Percentiles rank a stretch among this genome's conserved stretches.
Evolutionary conservation across 2,797 vertebrate species (phyloP).

Genomic region (Hyperoplus lanceolatus): DNA sequence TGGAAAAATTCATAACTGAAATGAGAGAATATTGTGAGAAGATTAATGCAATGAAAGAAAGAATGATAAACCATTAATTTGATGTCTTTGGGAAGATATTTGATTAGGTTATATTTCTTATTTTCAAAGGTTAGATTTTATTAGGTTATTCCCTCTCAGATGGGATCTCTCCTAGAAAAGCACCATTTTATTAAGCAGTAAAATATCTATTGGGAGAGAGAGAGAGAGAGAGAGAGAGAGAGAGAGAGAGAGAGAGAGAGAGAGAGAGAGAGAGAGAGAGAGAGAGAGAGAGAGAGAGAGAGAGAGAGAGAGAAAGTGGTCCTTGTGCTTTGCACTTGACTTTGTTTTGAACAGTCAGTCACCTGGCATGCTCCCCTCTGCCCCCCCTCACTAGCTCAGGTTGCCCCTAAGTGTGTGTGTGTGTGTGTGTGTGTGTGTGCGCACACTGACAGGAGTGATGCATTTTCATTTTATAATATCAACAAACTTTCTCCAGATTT

Average conservation of each 20-base stretch:
- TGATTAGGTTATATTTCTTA: slow-evolving; percentile 56
- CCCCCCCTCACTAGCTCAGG: slow-evolving; percentile 42
- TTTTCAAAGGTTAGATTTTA: slow-evolving; percentile 69
- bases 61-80: slow-evolving; percentile 57
- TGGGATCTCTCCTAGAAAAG: slow-evolving; percentile 51
- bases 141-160: slow-evolving; percentile 58
- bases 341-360: slow-evolving; percentile 75
- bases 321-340: slow-evolving; percentile 81
- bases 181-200: slow-evolving; percentile 57
- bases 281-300: too few species aligned
- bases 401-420: slow-evolving; percentile 58
- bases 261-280: too few species aligned
- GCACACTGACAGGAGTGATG: not conserved
- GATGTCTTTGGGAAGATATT: slow-evolving; percentile 46
- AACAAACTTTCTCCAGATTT: too few species aligned
- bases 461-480: not conserved
- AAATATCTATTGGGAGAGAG: slow-evolving; percentile 26
- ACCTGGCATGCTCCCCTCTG: slow-evolving; percentile 51
- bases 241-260: slow-evolving; percentile 18
- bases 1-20: slow-evolving; percentile 43
- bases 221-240: not conserved
- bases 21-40: slow-evolving; percentile 36
- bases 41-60: slow-evolving; percentile 61
- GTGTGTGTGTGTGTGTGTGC: not conserved
- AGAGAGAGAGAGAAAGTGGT: slow-evolving; percentile 38